Evolutionary conservation across 2,888 invertebrate genomes (phyloP).

Genomic region (Hipparchia semele): DNA sequence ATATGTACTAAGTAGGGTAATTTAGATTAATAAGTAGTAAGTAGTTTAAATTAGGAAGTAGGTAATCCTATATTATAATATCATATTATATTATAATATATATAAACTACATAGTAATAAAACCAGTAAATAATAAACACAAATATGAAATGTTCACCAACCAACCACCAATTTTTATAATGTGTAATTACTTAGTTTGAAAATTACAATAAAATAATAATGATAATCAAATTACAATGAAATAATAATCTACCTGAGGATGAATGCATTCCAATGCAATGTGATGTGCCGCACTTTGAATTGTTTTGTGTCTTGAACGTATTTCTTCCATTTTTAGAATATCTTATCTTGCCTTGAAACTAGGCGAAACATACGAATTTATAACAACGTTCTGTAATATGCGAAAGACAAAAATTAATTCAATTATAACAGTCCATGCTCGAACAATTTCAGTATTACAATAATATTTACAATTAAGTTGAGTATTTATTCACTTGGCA

Average conservation of each 20-base stretch:
- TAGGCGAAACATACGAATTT: background rate
- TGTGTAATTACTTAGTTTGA: too few relatives aligned
- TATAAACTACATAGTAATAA: too few relatives aligned
- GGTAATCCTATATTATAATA: too few relatives aligned
- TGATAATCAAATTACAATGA: constrained; percentile 27
- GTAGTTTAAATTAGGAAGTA: too few relatives aligned
- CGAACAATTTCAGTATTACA: background rate
- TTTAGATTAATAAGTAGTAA: too few relatives aligned
- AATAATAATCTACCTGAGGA: constrained; percentile 59
- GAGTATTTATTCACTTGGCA: too few relatives aligned
- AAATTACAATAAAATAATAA: background rate
- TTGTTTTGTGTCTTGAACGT: constrained; percentile 66
- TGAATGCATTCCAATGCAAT: constrained; percentile 74
- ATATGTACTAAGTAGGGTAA: too few relatives aligned
- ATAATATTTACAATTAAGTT: too few relatives aligned
- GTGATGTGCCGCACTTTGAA: constrained; percentile 72
- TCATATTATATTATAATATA: too few relatives aligned
- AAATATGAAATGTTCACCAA: too few relatives aligned
- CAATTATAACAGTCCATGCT: background rate
- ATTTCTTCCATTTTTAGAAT: constrained; percentile 64
- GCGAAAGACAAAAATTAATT: background rate
- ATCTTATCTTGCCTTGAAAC: background rate
- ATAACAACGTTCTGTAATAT: background rate
- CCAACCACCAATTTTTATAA: too few relatives aligned
- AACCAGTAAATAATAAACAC: too few relatives aligned